Base-by-base conservation (phyloP, 2,113 vertebrate species). In the Ictalurus furcatus region DNA sequence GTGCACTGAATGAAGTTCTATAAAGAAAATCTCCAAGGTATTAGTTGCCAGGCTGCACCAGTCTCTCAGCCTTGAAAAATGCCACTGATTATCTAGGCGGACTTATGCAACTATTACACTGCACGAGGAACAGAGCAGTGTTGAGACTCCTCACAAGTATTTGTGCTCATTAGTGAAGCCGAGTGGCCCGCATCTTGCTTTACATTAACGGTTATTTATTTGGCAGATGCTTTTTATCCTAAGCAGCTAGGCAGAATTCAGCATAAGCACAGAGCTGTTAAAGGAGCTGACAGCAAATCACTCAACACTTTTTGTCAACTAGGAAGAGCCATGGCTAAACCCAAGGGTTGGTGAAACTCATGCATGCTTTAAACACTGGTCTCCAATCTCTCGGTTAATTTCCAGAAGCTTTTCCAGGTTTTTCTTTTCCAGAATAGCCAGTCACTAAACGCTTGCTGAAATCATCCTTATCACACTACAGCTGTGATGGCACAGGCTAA, bases 51-150 rank as follows among this genome's bases (percentile, higher is more conserved):
- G 40, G 52, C 40, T 69, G 61, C 40, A 69, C 13, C n/a, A 52
- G 40, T 5, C n/a, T 85, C 48, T 52, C 21, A 85, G 52, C 48
- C 48, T 73, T 73, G 84, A 85, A 85, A 85, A 85, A 30, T 73
- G 65, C 34, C 54, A 82, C n/a, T 82, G 54, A 82, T 82, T 9
- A 82, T 82, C n/a, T 21, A 52, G 8, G 8, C n/a, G 1, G 40
- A 78, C 40, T 25, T 78, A 52, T 28, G 28, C 54, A 54, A 80
- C 78, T 34, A 83, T 61, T 61, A 25, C 30, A 23, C 21, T 25
- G 12, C 81, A 25, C 40, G 30, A 61, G 11, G 30, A 83, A 13
- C 34, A 44, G 30, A 63, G 58, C 34, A 44, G n/a, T 37, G 9
- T 59, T 59, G 30, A 82, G 54, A 23, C n/a, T 56, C n/a, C 16